Evolutionary conservation across 2,797 vertebrate species (phyloP).

Genomic region (Taenioides sp.): DNA sequence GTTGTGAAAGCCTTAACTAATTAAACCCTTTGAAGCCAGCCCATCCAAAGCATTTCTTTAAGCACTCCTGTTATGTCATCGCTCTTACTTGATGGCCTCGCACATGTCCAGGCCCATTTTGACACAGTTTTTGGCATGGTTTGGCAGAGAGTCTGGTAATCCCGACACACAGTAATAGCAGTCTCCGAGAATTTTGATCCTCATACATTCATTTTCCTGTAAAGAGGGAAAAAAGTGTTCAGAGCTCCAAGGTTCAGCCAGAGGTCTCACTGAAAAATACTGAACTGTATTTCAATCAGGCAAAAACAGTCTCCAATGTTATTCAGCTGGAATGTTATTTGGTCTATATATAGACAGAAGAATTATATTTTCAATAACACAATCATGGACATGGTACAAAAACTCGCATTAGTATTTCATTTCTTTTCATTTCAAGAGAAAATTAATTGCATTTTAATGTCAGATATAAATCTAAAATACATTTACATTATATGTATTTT

Average conservation of each 20-base stretch:
- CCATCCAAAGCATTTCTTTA: slow-evolving; percentile 6
- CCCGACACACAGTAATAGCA: slow-evolving; percentile 97
- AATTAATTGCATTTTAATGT: too few species aligned
- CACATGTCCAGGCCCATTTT: slow-evolving; percentile 98
- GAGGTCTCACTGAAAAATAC: background rate
- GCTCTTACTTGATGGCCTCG: slow-evolving; percentile 93
- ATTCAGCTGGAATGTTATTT: background rate
- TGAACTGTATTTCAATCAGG: background rate
- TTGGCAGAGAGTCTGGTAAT: slow-evolving; percentile 88
- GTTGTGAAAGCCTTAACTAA: slow-evolving; percentile 7
- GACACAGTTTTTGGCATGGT: slow-evolving; percentile 94
- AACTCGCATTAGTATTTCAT: background rate
- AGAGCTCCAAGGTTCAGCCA: slow-evolving; percentile 6
- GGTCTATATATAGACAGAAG: background rate
- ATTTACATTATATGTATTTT: too few species aligned
- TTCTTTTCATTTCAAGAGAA: too few species aligned
- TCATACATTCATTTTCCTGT: slow-evolving; percentile 96
- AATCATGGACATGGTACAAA: background rate
- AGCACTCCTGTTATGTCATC: slow-evolving; percentile 4
- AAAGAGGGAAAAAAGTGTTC: slow-evolving; percentile 22
- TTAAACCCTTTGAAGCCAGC: background rate
- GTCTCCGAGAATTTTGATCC: slow-evolving; percentile 96
- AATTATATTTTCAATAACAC: background rate
- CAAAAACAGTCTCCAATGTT: background rate
- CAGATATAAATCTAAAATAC: too few species aligned